phyloP scores from a whole-genome alignment of 1,140 invertebrate species.

The Drosophila leontia region DNA sequence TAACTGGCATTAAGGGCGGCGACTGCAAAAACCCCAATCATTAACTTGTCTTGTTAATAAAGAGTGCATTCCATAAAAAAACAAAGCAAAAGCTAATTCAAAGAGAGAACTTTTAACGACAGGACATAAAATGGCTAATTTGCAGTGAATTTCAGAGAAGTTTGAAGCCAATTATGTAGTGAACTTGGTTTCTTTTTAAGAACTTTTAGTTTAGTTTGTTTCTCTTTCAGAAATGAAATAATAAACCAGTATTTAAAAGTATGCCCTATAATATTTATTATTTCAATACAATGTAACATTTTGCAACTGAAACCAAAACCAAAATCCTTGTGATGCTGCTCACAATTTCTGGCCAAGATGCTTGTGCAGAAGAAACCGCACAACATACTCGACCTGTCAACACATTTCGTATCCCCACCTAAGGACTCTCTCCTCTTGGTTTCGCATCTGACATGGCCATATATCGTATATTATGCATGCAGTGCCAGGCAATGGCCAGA shows the following conservation, averaged over 20 bases:
- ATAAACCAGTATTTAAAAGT: conserved; percentile 1
- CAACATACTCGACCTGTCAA: conserved; percentile 60
- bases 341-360: conserved; percentile 46
- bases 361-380: conserved; percentile 49
- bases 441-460: conserved; percentile 49
- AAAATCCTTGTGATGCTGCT: conserved; percentile 38
- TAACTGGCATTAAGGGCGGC: conserved; percentile 58
- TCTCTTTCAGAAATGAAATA: not conserved
- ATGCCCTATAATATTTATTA: conserved; percentile 2
- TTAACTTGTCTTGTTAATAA: conserved; percentile 51
- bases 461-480: conserved; percentile 77
- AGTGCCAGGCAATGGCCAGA: conserved; percentile 68
- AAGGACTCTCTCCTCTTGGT: not conserved
- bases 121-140: conserved; percentile 16
- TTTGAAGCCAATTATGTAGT: not conserved
- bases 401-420: not conserved
- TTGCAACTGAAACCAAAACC: conserved; percentile 27
- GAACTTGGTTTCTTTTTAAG: not conserved
- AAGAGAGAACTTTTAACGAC: conserved; percentile 13
- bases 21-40: conserved; percentile 31
- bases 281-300: not conserved
- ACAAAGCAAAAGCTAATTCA: not conserved
- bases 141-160: not conserved
- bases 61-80: conserved; percentile 40
- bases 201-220: not conserved